A percentile compares a stretch with the other conserved stretches of the same genome.
phyloP scores from a whole-genome alignment of 2,797 vertebrate species.

The Cottoperca gobio region DNA sequence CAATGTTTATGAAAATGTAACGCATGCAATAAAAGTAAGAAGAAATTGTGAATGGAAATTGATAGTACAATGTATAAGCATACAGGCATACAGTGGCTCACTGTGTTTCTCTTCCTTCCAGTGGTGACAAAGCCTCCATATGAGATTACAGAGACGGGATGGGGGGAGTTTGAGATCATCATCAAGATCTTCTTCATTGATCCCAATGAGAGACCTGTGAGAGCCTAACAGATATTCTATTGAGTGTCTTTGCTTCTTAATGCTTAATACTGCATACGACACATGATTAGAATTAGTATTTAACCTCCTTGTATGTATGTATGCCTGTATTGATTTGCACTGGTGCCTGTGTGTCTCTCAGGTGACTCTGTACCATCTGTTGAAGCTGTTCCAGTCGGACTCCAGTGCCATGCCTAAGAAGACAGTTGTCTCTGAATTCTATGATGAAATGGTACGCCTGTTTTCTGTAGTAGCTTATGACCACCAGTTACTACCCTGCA shows the following conservation, averaged over 20 bases:
- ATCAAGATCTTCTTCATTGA: slow-evolving; percentile 99
- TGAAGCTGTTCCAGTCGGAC: slow-evolving; percentile 98
- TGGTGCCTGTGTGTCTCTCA: slow-evolving; percentile 61
- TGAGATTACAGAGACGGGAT: slow-evolving; percentile 98
- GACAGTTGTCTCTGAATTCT: slow-evolving; percentile 98
- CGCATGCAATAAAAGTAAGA: not conserved
- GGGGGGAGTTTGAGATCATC: slow-evolving; percentile 99
- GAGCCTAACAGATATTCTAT: slow-evolving; percentile 55
- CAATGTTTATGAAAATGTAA: not conserved
- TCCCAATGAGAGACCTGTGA: slow-evolving; percentile 97
- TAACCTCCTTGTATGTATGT: not conserved
- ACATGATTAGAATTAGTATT: not conserved
- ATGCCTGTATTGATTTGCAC: not conserved
- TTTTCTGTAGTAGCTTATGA: not conserved
- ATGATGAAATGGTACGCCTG: slow-evolving; percentile 95
- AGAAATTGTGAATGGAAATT: not conserved
- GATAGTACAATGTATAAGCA: not conserved
- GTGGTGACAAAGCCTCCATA: slow-evolving; percentile 98
- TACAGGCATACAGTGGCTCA: not conserved
- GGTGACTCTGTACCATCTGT: slow-evolving; percentile 97
- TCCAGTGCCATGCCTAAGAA: slow-evolving; percentile 98
- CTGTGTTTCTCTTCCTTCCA: slow-evolving; percentile 63
- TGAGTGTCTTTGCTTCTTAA: not conserved
- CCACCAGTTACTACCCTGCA: not conserved
- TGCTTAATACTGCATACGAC: not conserved